A percentile compares a stretch with the other conserved stretches of the same genome.
Evolutionary conservation across 2,888 invertebrate genomes (phyloP).

Genomic region (Noctuana brunneofusca): DNA sequence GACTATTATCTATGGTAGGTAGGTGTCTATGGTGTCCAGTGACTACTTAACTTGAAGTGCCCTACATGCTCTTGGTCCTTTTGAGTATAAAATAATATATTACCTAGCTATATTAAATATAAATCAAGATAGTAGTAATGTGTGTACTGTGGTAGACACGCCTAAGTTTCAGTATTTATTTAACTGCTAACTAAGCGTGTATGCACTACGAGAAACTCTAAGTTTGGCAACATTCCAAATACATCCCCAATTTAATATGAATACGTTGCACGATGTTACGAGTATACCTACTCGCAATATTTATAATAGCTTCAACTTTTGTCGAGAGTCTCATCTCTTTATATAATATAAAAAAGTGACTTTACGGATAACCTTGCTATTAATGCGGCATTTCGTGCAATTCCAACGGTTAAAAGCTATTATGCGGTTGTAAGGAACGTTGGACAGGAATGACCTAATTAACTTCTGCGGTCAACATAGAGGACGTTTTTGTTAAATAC

Average conservation of each 20-base stretch:
- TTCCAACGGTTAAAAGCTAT: no score
- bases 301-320: not conserved
- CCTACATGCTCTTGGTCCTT: no score
- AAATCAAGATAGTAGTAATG: not conserved
- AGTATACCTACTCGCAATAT: slow-evolving; percentile 1
- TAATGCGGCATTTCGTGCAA: no score
- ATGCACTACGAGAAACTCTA: not conserved
- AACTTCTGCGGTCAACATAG: no score
- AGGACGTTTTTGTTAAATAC: no score
- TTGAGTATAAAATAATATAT: no score
- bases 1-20: no score
- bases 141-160: no score
- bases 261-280: not conserved
- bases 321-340: not conserved
- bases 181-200: not conserved
- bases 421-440: no score
- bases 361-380: not conserved
- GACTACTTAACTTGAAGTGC: no score
- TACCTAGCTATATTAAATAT: not conserved
- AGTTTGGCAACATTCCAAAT: not conserved
- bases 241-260: not conserved
- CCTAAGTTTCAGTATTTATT: not conserved
- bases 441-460: no score
- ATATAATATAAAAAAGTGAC: not conserved
- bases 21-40: no score